These are phyloP conservation scores for Nyctalus aviator DNA, from an alignment of 2,797 vertebrate genomes.

Conservation along the genomic window DNA sequence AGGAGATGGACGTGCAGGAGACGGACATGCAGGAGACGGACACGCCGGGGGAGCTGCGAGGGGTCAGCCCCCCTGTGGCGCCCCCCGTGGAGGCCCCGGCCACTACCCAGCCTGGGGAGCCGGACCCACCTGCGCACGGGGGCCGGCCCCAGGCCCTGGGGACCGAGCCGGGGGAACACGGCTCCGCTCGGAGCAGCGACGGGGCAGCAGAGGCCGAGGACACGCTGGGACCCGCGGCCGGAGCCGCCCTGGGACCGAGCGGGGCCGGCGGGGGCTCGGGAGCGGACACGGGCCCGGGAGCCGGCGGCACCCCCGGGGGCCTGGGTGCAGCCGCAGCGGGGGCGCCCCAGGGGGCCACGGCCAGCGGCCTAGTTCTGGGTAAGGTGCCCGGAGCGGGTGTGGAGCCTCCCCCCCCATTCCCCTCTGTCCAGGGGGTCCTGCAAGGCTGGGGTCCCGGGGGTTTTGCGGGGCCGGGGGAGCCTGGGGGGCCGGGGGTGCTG, in stretches of 20 bases:
- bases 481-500: neutral
- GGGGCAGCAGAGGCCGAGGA: conserved; percentile 61
- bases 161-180: conserved; percentile 67
- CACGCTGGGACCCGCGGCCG: conserved; percentile 49
- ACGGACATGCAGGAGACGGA: conserved; percentile 75
- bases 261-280: conserved; percentile 11
- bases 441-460: no score
- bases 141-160: conserved; percentile 54
- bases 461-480: neutral
- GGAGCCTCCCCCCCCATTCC: neutral
- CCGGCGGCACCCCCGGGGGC: neutral
- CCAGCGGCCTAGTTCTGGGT: conserved; percentile 67
- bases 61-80: conserved; percentile 28
- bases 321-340: neutral
- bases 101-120: conserved; percentile 17
- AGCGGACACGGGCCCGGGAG: neutral
- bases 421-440: no score
- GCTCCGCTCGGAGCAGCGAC: neutral
- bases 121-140: conserved; percentile 58
- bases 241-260: neutral
- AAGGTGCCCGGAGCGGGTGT: neutral
- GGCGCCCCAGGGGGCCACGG: neutral
- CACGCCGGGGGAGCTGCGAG: conserved; percentile 72
- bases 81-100: neutral
- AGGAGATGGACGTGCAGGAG: no score